Evolutionary conservation across 2,797 vertebrate genomes (phyloP).

Genomic region (Cirrhinus molitorella): DNA sequence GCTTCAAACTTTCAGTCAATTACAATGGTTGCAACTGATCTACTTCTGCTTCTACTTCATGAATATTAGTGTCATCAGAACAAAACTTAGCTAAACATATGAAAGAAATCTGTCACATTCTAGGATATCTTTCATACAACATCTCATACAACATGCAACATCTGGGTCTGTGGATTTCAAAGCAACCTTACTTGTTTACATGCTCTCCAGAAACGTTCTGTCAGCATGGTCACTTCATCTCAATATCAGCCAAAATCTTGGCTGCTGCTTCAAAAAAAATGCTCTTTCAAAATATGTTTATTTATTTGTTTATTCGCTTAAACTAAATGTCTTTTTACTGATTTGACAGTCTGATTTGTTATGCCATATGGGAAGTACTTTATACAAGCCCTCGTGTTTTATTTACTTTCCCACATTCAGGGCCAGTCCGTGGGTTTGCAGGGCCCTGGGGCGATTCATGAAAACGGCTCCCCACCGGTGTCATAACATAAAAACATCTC

Average conservation of each 20-base stretch:
- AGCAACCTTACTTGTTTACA: slow-evolving; percentile 3
- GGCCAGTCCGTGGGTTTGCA: background rate
- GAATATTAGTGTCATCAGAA: background rate
- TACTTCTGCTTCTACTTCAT: too few relatives aligned
- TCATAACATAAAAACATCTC: background rate
- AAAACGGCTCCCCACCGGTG: background rate
- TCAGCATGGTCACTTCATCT: background rate
- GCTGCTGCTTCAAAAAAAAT: background rate
- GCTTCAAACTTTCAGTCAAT: too few relatives aligned
- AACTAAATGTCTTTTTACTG: slow-evolving; percentile 9
- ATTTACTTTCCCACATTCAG: background rate
- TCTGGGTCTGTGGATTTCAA: slow-evolving; percentile 2
- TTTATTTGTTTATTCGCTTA: background rate
- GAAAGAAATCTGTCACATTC: background rate
- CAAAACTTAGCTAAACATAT: background rate
- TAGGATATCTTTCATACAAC: background rate
- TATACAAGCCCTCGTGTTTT: background rate
- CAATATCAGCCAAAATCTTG: background rate
- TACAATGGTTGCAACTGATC: background rate
- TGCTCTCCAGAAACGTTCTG: background rate
- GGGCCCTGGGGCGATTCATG: background rate
- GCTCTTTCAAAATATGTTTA: background rate
- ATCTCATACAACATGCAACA: too few relatives aligned
- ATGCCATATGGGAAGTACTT: background rate
- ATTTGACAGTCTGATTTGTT: slow-evolving; percentile 3